phyloP scores from a whole-genome alignment of 2,888 invertebrate species.

The Machimus rusticus region DNA sequence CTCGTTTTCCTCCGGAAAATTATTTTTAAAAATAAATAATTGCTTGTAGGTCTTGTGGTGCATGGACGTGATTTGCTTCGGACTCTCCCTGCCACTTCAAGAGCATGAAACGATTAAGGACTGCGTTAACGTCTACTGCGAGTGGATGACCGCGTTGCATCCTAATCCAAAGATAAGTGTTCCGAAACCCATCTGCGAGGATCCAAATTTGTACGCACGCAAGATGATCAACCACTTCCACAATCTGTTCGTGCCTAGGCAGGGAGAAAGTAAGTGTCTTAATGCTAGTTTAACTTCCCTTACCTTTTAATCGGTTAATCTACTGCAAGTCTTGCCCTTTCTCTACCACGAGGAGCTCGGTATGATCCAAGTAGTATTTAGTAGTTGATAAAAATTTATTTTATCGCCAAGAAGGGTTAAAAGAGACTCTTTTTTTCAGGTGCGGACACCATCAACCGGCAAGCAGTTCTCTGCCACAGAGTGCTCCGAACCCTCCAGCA shows the following conservation, averaged over 20 bases:
- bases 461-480: constrained; percentile 92
- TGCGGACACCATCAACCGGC: constrained; percentile 88
- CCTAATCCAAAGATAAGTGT: constrained; percentile 86
- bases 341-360: constrained; percentile 87
- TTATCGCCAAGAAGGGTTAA: background rate
- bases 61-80: constrained; percentile 88
- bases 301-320: constrained; percentile 55
- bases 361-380: constrained; percentile 63
- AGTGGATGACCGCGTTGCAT: constrained; percentile 91
- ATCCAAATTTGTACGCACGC: constrained; percentile 88
- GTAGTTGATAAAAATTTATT: background rate
- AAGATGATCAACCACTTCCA: constrained; percentile 92
- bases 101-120: constrained; percentile 96
- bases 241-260: constrained; percentile 91
- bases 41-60: constrained; percentile 80
- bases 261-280: constrained; percentile 82
- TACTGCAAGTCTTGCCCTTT: constrained; percentile 87
- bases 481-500: constrained; percentile 86
- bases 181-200: constrained; percentile 86
- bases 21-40: background rate
- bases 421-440: constrained; percentile 65
- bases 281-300: constrained; percentile 5
- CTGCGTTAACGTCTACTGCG: constrained; percentile 95
- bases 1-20: background rate
- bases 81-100: constrained; percentile 84